Evolutionary conservation across 2,797 vertebrate species (phyloP), one percentile per base, ranked within the genome.

Genomic region (Poecile montanus): DNA sequence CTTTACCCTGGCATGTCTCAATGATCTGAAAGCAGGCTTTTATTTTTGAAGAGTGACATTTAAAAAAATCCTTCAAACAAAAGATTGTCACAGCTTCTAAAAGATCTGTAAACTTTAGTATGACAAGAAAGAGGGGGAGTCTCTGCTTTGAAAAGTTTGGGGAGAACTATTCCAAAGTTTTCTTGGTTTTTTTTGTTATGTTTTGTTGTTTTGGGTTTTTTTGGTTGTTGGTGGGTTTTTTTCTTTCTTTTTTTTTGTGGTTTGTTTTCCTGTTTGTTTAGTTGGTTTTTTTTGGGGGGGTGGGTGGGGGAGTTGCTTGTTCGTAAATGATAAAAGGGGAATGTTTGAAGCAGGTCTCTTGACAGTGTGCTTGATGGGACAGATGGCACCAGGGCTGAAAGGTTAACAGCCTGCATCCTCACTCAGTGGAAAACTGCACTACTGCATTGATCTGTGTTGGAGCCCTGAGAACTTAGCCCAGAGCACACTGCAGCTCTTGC

Each of bases 11-110:
- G 34, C 38, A 57, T 20, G 23, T n/a, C 62, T 91, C 70, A 48
- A 5, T 78, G 87, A 57, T 72, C 34, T 91, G 65, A 81, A 81
- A 90, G 57, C 36, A 63, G 58, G 19, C 10, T 91, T 94, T 71
- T 36, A 47, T 63, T 88, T 96, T 78, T 83, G 65, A 81, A 68
- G 62, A 71, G 27, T 81, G 81, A 78, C n/a, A 75, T 70, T 89
- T 85, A 0, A 17, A 65, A 86, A 78, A 85, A 53, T 34, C 30
- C 23, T 75, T 27, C 47, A 78, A 90, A 74, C 15, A 54, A 88
- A 77, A 0, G 2, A n/a, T 57, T 66, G 53, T 68, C 6, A 6
- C 54, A 38, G 61, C 38, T 91, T 70, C 72, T 73, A 40, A 71
- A 73, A 77, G 58, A 48, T 7, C 15, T 76, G 40, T 54, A 48